Evolutionary conservation across 2,888 invertebrate species (phyloP), one percentile per base, ranked within the genome.

Genomic region (Pyrgus malvae): DNA sequence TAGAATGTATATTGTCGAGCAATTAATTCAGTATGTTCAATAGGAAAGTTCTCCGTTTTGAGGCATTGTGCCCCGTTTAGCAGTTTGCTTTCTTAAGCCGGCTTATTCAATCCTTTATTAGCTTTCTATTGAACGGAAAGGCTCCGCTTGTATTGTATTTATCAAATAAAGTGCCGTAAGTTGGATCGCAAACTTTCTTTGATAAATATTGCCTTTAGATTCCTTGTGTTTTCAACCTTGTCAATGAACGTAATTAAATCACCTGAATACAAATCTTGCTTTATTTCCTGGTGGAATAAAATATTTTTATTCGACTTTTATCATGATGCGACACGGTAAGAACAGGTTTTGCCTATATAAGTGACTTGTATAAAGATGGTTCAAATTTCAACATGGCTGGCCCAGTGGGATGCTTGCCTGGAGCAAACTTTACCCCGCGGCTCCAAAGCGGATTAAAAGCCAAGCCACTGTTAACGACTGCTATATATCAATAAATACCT

Each of bases 11-110:
- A n/a, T n/a, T n/a, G n/a, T n/a, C n/a, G n/a, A n/a, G n/a, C n/a
- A n/a, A 87, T 88, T 86, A 86, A 87, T 86, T 83, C 75, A 72
- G 74, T 78, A 74, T 80, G 69, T 75, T 88, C 88, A 88, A 88
- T 86, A 77, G 83, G 80, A 83, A 87, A 87, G 76, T 86, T 85
- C 72, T 63, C 69, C 72, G 75, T 80, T 82, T 79, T 83, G 84
- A 84, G 79, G 84, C 77, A 83, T 87, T 88, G 85, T 86, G 72
- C 70, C 76, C 72, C 78, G 78, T 72, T 81, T 78, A 80, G 78
- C 76, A 69, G 77, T 80, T 79, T 79, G 83, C 79, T 83, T 83
- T 80, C 79, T 80, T 79, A 73, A 80, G 75, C 76, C 69, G 75
- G 75, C 73, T 80, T 78, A 76, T 81, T 86, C 79, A 85, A 79